Conservation (phyloP, 2,888 invertebrate genomes). For the Anthophora plumipes region DNA sequence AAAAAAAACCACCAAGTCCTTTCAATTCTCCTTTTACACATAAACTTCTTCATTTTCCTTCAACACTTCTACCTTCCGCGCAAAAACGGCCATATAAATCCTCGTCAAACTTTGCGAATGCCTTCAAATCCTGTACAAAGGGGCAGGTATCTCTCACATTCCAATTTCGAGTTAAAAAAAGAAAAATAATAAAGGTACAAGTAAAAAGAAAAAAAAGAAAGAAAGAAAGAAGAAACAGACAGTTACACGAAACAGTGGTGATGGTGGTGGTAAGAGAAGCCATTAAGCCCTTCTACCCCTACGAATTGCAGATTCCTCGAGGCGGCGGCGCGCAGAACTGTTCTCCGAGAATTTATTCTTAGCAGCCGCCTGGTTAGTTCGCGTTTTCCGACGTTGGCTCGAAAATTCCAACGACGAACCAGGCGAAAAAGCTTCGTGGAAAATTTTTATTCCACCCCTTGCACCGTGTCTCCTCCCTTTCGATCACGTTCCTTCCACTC, state of each 20-base stretch:
- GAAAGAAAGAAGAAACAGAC: neutral
- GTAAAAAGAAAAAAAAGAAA: neutral
- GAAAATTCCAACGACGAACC: conserved; percentile 55
- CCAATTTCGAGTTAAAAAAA: neutral
- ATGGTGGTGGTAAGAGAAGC: conserved; percentile 19
- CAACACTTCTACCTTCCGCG: neutral
- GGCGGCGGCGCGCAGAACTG: conserved; percentile 18
- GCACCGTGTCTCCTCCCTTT: neutral
- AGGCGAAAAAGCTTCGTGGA: conserved; percentile 22
- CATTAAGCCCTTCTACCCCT: conserved; percentile 41
- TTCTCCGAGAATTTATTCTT: conserved; percentile 54
- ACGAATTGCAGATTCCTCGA: conserved; percentile 51
- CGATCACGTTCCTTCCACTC: conserved; percentile 40
- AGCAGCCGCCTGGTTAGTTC: conserved; percentile 30
- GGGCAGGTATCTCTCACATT: neutral
- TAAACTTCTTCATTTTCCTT: no score
- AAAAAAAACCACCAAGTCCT: neutral
- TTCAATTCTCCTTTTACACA: neutral
- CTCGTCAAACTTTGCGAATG: neutral
- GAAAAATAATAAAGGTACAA: neutral
- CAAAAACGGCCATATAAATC: neutral
- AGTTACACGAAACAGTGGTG: neutral
- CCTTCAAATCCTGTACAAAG: neutral
- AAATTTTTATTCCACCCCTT: conserved; percentile 49
- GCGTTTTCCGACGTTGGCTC: conserved; percentile 32